These are phyloP conservation scores for Siderastrea radians DNA, from an alignment of 92 coral and sea anemone genomes.

Conservation along the genomic window DNA sequence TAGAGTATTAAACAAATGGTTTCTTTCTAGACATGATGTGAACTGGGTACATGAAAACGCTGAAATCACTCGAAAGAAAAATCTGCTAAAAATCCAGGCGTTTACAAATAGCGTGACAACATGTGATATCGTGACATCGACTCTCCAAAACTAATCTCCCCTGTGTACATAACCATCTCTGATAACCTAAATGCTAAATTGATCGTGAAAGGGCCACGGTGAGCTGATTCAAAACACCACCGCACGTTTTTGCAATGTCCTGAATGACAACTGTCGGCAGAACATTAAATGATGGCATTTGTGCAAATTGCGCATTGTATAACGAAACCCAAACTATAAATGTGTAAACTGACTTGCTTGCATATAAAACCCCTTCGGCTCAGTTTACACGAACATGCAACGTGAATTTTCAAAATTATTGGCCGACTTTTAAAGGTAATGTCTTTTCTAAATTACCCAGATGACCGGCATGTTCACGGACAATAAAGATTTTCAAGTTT, in stretches of 20 bases:
- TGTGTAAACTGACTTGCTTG: background rate
- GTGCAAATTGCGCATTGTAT: too few relatives aligned
- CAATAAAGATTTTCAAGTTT: background rate
- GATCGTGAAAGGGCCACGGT: background rate
- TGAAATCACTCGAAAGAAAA: background rate
- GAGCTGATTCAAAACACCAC: background rate
- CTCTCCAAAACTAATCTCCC: background rate
- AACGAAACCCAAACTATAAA: background rate
- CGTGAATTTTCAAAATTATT: background rate
- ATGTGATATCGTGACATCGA: background rate
- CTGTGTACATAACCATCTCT: slow-evolving; percentile 4
- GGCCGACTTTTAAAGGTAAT: too few relatives aligned
- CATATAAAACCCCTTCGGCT: background rate
- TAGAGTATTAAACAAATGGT: too few relatives aligned
- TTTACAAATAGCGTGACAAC: background rate
- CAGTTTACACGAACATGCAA: background rate
- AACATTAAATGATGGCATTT: background rate
- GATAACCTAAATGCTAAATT: background rate
- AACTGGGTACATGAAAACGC: background rate
- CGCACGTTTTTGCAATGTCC: background rate
- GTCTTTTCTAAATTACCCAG: background rate
- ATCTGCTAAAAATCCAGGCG: background rate
- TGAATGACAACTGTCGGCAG: background rate
- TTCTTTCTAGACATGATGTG: background rate
- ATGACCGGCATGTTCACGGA: background rate